Evolutionary conservation across 1,140 invertebrate genomes (phyloP).

Genomic region (Gonioctena quinquepunctata): DNA sequence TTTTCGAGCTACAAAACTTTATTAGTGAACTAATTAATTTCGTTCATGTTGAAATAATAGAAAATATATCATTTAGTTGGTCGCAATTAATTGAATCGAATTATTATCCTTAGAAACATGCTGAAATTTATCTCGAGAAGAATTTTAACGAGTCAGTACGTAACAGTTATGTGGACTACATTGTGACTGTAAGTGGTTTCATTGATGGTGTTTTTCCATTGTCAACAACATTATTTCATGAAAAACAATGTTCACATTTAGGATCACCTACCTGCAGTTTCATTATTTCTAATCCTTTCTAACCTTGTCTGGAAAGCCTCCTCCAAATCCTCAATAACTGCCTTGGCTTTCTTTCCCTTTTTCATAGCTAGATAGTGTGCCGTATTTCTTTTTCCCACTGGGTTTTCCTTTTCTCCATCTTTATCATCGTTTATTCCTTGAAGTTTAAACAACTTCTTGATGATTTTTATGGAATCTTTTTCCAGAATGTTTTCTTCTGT

Average conservation of each 20-base stretch:
- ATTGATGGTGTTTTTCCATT: background rate
- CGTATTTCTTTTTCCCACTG: slow-evolving; percentile 35
- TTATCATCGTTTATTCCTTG: slow-evolving; percentile 55
- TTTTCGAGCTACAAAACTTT: background rate
- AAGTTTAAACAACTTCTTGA: slow-evolving; percentile 40
- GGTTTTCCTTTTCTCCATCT: slow-evolving; percentile 47
- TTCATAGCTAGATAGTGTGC: slow-evolving; percentile 26
- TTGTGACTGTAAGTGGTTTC: background rate
- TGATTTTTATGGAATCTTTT: slow-evolving; percentile 32
- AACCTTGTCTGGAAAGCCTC: slow-evolving; percentile 23
- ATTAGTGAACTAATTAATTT: background rate
- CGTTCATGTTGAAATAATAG: too few relatives aligned
- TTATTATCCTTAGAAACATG: too few relatives aligned
- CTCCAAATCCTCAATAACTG: slow-evolving; percentile 30
- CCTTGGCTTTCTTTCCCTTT: slow-evolving; percentile 17
- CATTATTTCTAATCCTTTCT: slow-evolving; percentile 5
- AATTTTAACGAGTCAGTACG: too few relatives aligned
- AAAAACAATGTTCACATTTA: background rate
- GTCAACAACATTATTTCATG: background rate
- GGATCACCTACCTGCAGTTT: slow-evolving; percentile 5
- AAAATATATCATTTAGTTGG: too few relatives aligned
- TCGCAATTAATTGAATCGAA: too few relatives aligned
- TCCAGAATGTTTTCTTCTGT: slow-evolving; percentile 30
- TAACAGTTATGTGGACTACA: background rate
- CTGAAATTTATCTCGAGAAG: too few relatives aligned